Conservation (phyloP, 2,888 invertebrate species). For the Eupithecia dodoneata region DNA sequence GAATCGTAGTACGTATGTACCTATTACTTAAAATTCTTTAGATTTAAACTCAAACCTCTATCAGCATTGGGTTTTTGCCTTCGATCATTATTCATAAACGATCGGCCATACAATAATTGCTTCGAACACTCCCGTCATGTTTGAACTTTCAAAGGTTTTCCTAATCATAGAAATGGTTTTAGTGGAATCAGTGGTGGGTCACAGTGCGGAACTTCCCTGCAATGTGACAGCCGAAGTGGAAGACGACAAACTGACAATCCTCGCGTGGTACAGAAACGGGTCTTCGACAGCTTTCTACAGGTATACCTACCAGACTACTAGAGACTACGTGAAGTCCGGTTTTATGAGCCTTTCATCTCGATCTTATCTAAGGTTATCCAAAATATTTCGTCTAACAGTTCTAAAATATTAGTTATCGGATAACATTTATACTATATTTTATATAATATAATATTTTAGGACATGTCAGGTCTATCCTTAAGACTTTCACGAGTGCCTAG, state of each 20-base stretch:
- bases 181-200: slow-evolving; percentile 73
- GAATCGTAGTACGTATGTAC: no score
- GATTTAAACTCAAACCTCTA: neutral
- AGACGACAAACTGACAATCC: slow-evolving; percentile 67
- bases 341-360: neutral
- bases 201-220: slow-evolving; percentile 72
- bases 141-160: neutral
- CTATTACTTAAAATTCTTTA: no score
- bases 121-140: no score
- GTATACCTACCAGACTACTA: slow-evolving; percentile 49
- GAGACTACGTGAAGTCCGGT: neutral
- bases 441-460: no score
- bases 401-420: no score
- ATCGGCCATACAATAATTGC: no score
- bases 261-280: slow-evolving; percentile 74
- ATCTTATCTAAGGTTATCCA: neutral
- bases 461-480: no score
- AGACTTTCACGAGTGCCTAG: no score
- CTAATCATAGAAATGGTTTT: slow-evolving; percentile 28
- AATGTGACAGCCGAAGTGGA: slow-evolving; percentile 67
- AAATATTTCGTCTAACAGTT: neutral
- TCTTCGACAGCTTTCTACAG: slow-evolving; percentile 75
- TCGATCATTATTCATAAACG: no score
- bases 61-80: neutral
- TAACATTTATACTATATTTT: no score